Evolutionary conservation across 2,888 invertebrate species (phyloP).

Genomic region (Andrena fulva): DNA sequence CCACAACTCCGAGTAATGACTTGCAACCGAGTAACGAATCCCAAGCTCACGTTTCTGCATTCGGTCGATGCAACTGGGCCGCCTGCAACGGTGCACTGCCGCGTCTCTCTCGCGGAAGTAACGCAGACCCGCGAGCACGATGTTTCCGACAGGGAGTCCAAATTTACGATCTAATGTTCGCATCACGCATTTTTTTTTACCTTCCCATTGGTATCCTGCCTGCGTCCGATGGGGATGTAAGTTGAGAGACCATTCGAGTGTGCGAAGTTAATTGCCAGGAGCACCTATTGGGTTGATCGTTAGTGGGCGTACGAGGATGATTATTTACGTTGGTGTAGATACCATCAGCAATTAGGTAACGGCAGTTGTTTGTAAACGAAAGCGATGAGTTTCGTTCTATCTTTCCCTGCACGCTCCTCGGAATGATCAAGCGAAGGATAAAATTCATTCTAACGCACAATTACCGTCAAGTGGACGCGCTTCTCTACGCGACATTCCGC

Average conservation of each 20-base stretch:
- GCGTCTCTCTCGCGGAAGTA: slow-evolving; percentile 66
- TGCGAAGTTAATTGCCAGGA: slow-evolving; percentile 15
- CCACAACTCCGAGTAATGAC: slow-evolving; percentile 70
- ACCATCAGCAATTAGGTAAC: neutral
- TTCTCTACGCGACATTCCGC: neutral
- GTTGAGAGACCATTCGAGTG: neutral
- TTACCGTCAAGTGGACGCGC: neutral
- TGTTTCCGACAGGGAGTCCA: slow-evolving; percentile 51
- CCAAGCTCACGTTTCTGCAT: slow-evolving; percentile 61
- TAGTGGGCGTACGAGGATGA: neutral
- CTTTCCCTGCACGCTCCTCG: no score
- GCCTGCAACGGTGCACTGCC: slow-evolving; percentile 21
- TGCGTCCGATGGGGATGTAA: neutral
- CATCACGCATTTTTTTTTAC: neutral
- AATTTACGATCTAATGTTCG: slow-evolving; percentile 13
- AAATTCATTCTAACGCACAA: neutral
- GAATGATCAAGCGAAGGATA: neutral
- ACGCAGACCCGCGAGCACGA: slow-evolving; percentile 38
- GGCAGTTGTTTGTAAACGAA: neutral
- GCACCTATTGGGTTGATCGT: neutral
- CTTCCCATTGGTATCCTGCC: neutral
- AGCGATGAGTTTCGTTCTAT: neutral
- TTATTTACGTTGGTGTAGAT: neutral
- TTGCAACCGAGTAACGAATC: slow-evolving; percentile 65
- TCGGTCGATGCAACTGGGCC: slow-evolving; percentile 16